Evolutionary conservation across 2,888 invertebrate species (phyloP), one percentile per base, ranked within the genome.

Genomic region (Aethes cnicana): DNA sequence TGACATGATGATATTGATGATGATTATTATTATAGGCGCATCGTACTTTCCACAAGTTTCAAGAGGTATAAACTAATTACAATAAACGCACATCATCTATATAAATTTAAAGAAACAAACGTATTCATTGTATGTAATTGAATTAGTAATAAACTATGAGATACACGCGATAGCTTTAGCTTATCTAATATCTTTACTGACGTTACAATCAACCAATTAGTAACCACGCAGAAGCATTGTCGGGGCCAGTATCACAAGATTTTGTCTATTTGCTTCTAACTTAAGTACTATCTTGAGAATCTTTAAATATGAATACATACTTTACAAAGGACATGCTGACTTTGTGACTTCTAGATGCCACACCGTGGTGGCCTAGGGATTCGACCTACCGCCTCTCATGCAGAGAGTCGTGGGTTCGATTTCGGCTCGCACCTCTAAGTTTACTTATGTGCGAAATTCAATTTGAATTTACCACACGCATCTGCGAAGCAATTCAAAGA

Each of bases 181-280:
- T 55, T 60, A 63, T 69, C 68, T 61, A 52, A 49, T 58, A 72
- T 77, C 76, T 70, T 67, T 68, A 71, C 68, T 72, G 77, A 72
- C 77, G 68, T 61, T 62, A 79, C 77, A 78, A 79, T 79, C 74
- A 62, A 58, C 78, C 75, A 80, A 77, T 79, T 79, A 78, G 67
- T 60, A 48, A 56, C 59, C 53, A 59, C 56, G 59, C 54, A 64
- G 59, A 57, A 62, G 58, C 49, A 60, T 63, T 64, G 69, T 68
- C 57, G 56, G 58, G 35, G 53, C 54, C 57, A 56, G 58, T 42
- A 49, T 54, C 54, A 59, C 39, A 41, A 57, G 55, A 55, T 54
- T 49, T 44, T 44, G 35, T 47, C 50, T 50, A 41, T 43, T 5
- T 26, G 32, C 41, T 14, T 30, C 4, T 18, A 18, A 42, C 20